phyloP scores from a whole-genome alignment of 2,113 vertebrate species.

The Zootoca vivipara region DNA sequence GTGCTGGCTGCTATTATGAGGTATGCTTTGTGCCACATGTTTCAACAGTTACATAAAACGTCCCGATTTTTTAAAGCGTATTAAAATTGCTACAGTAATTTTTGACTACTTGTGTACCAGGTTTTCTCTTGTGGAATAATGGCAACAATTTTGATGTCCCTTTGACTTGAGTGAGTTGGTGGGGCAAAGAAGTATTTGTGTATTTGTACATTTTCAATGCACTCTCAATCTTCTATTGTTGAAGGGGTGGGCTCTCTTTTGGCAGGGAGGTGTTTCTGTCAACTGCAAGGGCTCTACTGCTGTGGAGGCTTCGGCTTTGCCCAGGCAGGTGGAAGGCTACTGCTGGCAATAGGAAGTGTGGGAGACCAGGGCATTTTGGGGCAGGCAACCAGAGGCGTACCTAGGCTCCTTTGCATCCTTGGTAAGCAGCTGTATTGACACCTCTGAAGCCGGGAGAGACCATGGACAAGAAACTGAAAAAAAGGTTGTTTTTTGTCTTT shows the following conservation, averaged over 20 bases:
- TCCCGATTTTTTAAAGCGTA: not conserved
- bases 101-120: not conserved
- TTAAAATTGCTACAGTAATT: not conserved
- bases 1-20: conserved; percentile 5
- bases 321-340: not conserved
- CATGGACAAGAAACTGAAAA: too few relatives aligned
- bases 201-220: not conserved
- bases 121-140: not conserved
- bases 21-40: not conserved
- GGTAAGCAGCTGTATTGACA: too few relatives aligned
- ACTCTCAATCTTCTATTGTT: not conserved
- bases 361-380: not conserved
- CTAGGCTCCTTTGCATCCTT: too few relatives aligned
- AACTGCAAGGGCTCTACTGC: not conserved
- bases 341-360: not conserved
- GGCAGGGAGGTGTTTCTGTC: not conserved
- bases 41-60: conserved; percentile 5
- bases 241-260: not conserved
- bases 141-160: not conserved
- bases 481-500: too few relatives aligned
- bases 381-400: too few relatives aligned
- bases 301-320: not conserved
- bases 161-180: not conserved
- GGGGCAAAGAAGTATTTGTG: not conserved
- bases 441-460: too few relatives aligned